phyloP scores from a whole-genome alignment of 2,888 invertebrate species.

The Keiferia lycopersicella region DNA sequence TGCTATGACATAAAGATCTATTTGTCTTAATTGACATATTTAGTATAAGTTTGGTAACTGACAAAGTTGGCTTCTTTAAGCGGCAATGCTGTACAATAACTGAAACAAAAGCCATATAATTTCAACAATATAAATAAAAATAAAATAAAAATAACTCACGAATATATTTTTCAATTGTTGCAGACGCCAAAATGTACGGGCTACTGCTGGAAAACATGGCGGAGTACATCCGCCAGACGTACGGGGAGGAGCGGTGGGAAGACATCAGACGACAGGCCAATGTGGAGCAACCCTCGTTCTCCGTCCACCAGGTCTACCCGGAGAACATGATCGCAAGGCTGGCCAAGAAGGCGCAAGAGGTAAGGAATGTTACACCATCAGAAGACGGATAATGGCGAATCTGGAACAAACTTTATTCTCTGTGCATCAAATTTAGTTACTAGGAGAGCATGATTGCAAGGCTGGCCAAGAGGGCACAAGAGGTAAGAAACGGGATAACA shows the following conservation, averaged over 20 bases:
- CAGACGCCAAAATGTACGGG: conserved; percentile 91
- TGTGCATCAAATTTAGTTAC: too few species aligned
- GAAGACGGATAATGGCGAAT: too few species aligned
- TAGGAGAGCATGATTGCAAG: conserved; percentile 91
- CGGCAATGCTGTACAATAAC: too few species aligned
- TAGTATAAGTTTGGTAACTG: too few species aligned
- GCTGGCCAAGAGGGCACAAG: conserved; percentile 90
- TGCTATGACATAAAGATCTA: too few species aligned
- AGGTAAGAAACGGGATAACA: conserved; percentile 96
- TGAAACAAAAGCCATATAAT: too few species aligned
- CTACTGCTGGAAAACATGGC: conserved; percentile 96
- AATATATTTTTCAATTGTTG: conserved; percentile 25
- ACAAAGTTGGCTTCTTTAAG: too few species aligned
- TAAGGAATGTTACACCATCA: conserved; percentile 88
- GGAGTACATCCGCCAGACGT: conserved; percentile 94
- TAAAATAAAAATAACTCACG: background rate
- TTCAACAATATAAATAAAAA: too few species aligned
- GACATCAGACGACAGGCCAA: conserved; percentile 92
- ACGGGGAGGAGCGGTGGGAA: conserved; percentile 97
- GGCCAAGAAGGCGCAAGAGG: conserved; percentile 93
- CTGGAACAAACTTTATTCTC: too few species aligned
- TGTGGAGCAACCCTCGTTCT: conserved; percentile 93
- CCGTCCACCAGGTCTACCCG: conserved; percentile 96
- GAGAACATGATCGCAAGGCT: conserved; percentile 93
- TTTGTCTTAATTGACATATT: too few species aligned